Conservation (phyloP, 2,888 invertebrate genomes). For the Kuschelorhynchus macadamiae region DNA sequence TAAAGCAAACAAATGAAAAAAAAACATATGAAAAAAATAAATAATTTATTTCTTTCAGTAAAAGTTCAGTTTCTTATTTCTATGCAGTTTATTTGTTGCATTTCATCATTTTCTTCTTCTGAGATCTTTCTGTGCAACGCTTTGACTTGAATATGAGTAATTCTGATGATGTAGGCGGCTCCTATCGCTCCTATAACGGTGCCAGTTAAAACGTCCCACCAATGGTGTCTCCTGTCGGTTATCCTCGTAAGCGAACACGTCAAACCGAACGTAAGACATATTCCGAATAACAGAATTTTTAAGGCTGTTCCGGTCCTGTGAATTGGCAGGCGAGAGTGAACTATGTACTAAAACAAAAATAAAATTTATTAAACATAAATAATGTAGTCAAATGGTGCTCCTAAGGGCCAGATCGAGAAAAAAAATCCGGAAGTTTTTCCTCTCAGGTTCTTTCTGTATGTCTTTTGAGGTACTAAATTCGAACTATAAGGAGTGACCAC, state of each 20-base stretch:
- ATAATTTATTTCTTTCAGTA: no score
- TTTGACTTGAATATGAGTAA: conserved; percentile 19
- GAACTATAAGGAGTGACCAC: no score
- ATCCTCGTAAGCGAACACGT: conserved; percentile 78
- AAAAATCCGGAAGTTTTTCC: no score
- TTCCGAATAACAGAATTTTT: conserved; percentile 75
- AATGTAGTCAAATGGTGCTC: not conserved
- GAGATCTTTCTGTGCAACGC: not conserved
- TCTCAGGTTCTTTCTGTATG: no score
- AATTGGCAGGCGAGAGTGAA: conserved; percentile 71
- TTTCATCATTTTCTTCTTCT: not conserved
- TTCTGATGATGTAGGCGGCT: conserved; percentile 21
- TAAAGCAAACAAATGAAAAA: no score
- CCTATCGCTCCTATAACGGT: conserved; percentile 71
- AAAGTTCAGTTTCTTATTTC: not conserved
- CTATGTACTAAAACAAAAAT: conserved; percentile 73
- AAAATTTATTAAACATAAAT: not conserved
- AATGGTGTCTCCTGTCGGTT: conserved; percentile 82
- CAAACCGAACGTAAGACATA: conserved; percentile 75
- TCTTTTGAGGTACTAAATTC: no score
- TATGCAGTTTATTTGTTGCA: not conserved
- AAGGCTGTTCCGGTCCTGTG: conserved; percentile 69
- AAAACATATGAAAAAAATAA: no score
- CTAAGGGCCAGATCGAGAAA: not conserved
- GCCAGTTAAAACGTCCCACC: conserved; percentile 85